A percentile compares a stretch with the other conserved stretches of the same genome.
Evolutionary conservation across 2,888 invertebrate species (phyloP).

Genomic region (Furcula furcula): DNA sequence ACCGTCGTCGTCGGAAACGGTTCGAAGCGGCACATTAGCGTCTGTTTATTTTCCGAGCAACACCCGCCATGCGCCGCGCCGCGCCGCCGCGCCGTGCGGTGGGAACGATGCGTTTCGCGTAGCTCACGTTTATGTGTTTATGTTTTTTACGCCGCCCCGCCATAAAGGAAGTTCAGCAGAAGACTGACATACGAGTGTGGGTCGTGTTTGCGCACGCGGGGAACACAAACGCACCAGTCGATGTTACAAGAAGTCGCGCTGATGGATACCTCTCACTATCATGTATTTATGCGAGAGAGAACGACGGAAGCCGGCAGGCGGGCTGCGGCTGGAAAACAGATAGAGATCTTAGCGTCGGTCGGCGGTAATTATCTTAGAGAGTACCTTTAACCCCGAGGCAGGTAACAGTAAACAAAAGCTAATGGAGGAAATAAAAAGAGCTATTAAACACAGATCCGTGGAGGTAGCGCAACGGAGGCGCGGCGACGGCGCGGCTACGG

Average conservation of each 20-base stretch:
- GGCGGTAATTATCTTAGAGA: neutral
- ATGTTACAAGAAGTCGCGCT: neutral
- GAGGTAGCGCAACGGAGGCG: too few species aligned
- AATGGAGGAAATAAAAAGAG: neutral
- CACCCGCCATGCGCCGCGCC: conserved; percentile 14
- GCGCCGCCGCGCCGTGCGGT: conserved; percentile 16
- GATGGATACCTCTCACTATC: neutral
- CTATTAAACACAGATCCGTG: neutral
- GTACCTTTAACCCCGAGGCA: neutral
- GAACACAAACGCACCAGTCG: neutral
- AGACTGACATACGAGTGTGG: conserved; percentile 8
- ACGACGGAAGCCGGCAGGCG: neutral
- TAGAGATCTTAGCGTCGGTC: neutral
- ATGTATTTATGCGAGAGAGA: neutral
- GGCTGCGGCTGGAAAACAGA: neutral
- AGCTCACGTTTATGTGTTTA: conserved; percentile 12
- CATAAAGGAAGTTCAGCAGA: conserved; percentile 13
- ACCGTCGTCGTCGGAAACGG: neutral
- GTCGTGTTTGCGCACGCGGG: neutral
- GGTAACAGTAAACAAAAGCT: neutral
- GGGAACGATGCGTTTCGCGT: conserved; percentile 13
- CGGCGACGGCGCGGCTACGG: neutral
- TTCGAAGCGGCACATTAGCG: conserved; percentile 1
- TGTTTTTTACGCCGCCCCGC: conserved; percentile 8
- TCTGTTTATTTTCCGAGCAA: conserved; percentile 10